phyloP scores from a whole-genome alignment of 2,797 vertebrate species.

The Thunnus albacares region DNA sequence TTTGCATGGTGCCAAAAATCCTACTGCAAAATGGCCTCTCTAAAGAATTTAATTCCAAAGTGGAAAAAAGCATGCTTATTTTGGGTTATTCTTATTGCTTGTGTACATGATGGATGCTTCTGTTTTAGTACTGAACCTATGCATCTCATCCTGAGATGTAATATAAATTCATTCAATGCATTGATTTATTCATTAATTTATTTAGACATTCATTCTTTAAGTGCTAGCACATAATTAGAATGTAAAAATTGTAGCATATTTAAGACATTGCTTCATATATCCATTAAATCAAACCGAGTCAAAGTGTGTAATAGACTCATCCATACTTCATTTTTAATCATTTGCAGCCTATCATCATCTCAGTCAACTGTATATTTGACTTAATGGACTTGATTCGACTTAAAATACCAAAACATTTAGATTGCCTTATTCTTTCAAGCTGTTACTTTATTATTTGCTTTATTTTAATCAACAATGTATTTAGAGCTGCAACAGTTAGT shows the following conservation, averaged over 20 bases:
- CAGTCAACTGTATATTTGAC: not conserved
- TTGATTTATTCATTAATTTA: not conserved
- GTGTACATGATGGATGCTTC: not conserved
- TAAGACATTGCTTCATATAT: too few relatives aligned
- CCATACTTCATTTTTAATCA: not conserved
- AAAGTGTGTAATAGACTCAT: not conserved
- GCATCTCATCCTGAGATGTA: not conserved
- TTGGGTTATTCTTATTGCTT: not conserved
- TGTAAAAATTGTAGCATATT: not conserved
- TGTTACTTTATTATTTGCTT: not conserved
- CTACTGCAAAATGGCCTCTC: constrained; percentile 1
- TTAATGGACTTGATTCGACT: not conserved
- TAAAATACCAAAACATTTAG: not conserved
- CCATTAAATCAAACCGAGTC: too few relatives aligned
- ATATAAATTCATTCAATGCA: not conserved
- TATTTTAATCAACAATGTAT: not conserved
- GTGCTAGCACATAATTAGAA: not conserved
- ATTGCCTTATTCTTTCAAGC: not conserved
- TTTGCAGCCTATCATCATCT: not conserved
- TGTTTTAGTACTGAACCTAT: not conserved
- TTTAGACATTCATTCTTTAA: not conserved
- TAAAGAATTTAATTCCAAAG: not conserved
- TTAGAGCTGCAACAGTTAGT: too few relatives aligned
- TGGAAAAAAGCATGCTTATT: not conserved
- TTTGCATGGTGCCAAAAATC: not conserved